phyloP scores from a whole-genome alignment of 2,113 vertebrate species.

The Phrynocephalus versicolor region DNA sequence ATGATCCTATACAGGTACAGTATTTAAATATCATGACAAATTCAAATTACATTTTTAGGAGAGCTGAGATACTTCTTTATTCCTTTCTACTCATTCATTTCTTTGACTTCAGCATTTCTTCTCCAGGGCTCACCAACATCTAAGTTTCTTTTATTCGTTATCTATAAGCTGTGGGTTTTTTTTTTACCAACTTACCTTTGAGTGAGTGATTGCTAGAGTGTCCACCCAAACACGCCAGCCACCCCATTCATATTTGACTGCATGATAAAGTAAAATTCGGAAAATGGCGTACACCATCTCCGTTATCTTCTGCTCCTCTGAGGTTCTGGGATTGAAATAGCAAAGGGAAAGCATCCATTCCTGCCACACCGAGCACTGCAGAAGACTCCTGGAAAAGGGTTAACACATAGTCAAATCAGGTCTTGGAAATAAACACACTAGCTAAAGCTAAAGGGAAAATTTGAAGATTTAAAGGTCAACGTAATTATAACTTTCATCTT shows the following conservation, averaged over 20 bases:
- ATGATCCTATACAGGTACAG: background rate
- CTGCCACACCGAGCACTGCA: slow-evolving; percentile 99
- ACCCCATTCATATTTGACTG: slow-evolving; percentile 97
- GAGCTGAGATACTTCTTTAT: background rate
- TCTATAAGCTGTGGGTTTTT: no score
- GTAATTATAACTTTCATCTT: background rate
- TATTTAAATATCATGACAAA: background rate
- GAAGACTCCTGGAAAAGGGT: slow-evolving; percentile 85
- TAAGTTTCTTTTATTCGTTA: background rate
- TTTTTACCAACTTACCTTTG: slow-evolving; percentile 84
- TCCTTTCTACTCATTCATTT: background rate
- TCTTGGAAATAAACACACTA: background rate
- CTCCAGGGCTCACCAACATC: background rate
- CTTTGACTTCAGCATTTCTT: background rate
- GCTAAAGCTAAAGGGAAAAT: background rate
- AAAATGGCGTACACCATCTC: slow-evolving; percentile 99
- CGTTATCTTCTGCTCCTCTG: slow-evolving; percentile 96
- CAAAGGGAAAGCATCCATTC: slow-evolving; percentile 99
- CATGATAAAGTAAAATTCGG: slow-evolving; percentile 97
- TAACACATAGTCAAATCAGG: background rate
- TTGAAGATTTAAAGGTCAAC: background rate
- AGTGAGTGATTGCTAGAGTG: slow-evolving; percentile 97
- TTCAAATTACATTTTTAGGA: background rate
- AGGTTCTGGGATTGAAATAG: slow-evolving; percentile 89
- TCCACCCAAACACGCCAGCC: slow-evolving; percentile 99